Evolutionary conservation across 1,140 invertebrate species (phyloP).

Genomic region (Drosophila mauritiana): DNA sequence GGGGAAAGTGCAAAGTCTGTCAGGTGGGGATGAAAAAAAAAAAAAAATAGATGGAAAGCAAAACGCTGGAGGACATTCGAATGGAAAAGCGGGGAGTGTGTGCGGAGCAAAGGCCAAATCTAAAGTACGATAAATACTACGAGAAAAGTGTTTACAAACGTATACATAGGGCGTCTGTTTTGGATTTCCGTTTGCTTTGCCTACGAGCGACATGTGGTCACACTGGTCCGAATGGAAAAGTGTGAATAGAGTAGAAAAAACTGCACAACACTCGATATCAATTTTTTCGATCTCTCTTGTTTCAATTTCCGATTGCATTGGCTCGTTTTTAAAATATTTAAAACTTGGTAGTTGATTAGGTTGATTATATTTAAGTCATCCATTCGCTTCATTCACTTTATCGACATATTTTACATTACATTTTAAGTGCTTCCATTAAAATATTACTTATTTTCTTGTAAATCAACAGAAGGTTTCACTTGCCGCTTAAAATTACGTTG

Average conservation of each 20-base stretch:
- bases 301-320: background rate
- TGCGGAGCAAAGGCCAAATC: conserved; percentile 69
- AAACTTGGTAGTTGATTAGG: too few species aligned
- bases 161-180: conserved; percentile 39
- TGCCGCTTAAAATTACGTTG: background rate
- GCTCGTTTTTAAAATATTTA: background rate
- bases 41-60: conserved; percentile 2
- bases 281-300: background rate
- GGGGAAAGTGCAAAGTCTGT: conserved; percentile 27
- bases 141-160: conserved; percentile 44
- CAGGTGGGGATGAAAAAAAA: conserved; percentile 8
- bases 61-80: conserved; percentile 7
- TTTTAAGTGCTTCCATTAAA: background rate
- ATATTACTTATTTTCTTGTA: background rate
- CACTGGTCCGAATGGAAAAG: background rate
- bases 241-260: background rate
- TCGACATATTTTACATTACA: background rate
- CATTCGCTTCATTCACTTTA: too few species aligned
- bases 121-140: conserved; percentile 68
- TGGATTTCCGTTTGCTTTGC: conserved; percentile 34
- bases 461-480: conserved; percentile 21
- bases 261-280: conserved; percentile 4
- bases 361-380: background rate
- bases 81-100: conserved; percentile 12
- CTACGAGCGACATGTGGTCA: conserved; percentile 21